A percentile compares a stretch with the other conserved stretches of the same genome.
Evolutionary conservation across 2,113 vertebrate species (phyloP).

Genomic region (Ellobius talpinus): DNA sequence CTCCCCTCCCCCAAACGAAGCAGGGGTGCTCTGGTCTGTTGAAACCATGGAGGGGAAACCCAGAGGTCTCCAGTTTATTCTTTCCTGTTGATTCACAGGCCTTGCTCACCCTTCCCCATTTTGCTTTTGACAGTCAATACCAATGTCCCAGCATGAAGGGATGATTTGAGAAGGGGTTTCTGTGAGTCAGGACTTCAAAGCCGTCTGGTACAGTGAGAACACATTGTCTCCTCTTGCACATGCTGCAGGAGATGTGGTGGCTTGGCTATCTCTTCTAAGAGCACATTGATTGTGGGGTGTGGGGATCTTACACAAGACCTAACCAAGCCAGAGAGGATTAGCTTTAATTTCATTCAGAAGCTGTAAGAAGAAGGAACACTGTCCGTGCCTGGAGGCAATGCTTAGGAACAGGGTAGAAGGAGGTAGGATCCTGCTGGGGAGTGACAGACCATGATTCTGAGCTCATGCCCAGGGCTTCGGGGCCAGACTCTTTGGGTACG

Average conservation of each 20-base stretch:
- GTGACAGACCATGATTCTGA: neutral
- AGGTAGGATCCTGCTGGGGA: neutral
- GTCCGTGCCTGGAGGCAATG: conserved; percentile 44
- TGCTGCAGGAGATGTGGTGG: conserved; percentile 1
- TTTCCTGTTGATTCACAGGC: neutral
- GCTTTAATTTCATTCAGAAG: conserved; percentile 70
- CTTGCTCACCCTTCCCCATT: neutral
- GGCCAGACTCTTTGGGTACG: neutral
- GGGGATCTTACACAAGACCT: conserved; percentile 73
- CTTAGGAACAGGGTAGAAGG: conserved; percentile 24
- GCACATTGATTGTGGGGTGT: conserved; percentile 61
- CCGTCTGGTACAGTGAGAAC: neutral
- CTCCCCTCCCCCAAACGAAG: neutral
- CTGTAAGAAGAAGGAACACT: conserved; percentile 56
- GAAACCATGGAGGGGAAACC: neutral
- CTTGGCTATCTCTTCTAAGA: conserved; percentile 63
- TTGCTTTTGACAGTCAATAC: neutral
- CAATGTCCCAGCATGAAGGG: neutral
- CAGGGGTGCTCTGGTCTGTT: neutral
- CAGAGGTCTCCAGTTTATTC: neutral
- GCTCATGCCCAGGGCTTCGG: neutral
- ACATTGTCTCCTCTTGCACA: neutral
- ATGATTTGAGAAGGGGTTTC: conserved; percentile 8
- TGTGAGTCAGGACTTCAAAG: conserved; percentile 59
- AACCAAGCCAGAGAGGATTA: conserved; percentile 69